Base-by-base conservation (phyloP, 2,113 vertebrate species). In the Paralichthys olivaceus region DNA sequence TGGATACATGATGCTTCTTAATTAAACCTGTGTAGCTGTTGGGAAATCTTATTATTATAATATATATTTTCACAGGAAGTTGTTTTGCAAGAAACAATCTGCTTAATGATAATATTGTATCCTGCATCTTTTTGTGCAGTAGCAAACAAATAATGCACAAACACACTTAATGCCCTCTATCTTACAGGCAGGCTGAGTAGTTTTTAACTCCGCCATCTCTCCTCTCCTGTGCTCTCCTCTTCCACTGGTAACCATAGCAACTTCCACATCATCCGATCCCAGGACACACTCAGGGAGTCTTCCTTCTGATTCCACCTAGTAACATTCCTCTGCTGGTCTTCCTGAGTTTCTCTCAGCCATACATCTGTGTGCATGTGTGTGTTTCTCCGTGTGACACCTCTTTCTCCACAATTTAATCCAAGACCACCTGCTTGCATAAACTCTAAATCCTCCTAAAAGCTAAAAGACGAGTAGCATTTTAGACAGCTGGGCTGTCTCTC, bases 201-300 rank as follows among this genome's bases (percentile, higher is more conserved):
- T 81, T 84, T 73, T 72, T 22, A 84, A 84, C 86, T 75, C 61
- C 34, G 23, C 72, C 56, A 77, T 89, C 74, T 79, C 68, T 71
- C 67, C 74, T 86, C 57, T 55, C 74, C 77, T 81, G 65, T 43
- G 28, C 54, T 69, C 60, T 78, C 77, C 47, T 84, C 72, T 84
- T 81, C 63, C 74, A 37, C 49, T 9, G 57, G 90, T 93, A 81
- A 91, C 91, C 90, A 92, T 92, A 74, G 91, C 79, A 92, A 92
- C 90, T 25, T 77, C 79, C 75, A 71, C 26, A 14, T 90, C 71
- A 75, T 90, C 90, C 82, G 69, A 91, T 89, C 88, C 84, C 82
- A 91, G 90, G 90, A 89, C 85, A 82, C 81, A 84, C 83, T 84
- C n/a, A 5, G 57, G 58, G 79, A 89, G 81, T 75, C 80, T 81